Conservation (phyloP, 2,888 invertebrate species). For the Danaus chrysippus region DNA sequence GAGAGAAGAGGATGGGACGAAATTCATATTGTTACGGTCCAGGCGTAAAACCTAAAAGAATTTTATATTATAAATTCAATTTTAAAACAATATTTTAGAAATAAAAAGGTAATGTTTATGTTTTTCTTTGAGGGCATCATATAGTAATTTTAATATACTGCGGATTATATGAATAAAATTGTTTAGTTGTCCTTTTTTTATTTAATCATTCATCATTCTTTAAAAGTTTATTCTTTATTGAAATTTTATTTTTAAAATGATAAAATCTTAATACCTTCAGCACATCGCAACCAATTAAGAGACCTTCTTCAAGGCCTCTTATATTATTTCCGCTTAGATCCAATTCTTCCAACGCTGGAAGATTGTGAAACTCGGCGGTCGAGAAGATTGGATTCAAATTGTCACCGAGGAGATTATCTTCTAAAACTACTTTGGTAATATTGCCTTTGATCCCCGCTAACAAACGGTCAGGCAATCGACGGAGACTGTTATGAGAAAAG, state of each 20-base stretch:
- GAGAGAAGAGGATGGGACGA: slow-evolving; percentile 87
- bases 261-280: slow-evolving; percentile 78
- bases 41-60: slow-evolving; percentile 84
- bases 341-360: slow-evolving; percentile 84
- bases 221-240: no score
- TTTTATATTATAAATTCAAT: slow-evolving; percentile 21
- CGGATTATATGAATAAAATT: no score
- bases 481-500: slow-evolving; percentile 89
- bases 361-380: slow-evolving; percentile 88
- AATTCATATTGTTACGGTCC: slow-evolving; percentile 87
- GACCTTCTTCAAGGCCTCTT: slow-evolving; percentile 90
- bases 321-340: slow-evolving; percentile 91
- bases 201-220: no score
- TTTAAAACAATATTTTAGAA: slow-evolving; percentile 19
- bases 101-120: slow-evolving; percentile 16
- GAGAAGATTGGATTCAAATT: slow-evolving; percentile 94
- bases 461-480: slow-evolving; percentile 87
- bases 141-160: no score
- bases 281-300: slow-evolving; percentile 89
- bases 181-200: no score
- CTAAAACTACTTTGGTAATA: slow-evolving; percentile 84
- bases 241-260: no score
- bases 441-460: slow-evolving; percentile 82
- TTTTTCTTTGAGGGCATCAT: neutral
- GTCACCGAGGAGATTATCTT: slow-evolving; percentile 92